Evolutionary conservation across 2,797 vertebrate species (phyloP).

Genomic region (Vespertilio murinus): DNA sequence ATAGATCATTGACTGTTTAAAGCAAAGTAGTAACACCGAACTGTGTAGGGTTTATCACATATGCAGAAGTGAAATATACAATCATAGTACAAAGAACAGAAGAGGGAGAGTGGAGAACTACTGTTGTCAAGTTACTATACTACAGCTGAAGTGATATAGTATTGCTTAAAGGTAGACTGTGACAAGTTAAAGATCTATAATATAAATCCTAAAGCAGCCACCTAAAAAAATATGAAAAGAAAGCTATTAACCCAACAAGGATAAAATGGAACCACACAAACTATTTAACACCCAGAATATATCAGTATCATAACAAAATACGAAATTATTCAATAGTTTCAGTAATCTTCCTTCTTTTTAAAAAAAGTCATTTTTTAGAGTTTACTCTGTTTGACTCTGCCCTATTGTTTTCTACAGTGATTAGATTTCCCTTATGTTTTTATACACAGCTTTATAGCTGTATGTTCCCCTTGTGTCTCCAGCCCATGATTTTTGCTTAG

Average conservation of each 20-base stretch:
- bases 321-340: neutral
- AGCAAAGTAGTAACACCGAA: neutral
- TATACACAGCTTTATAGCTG: neutral
- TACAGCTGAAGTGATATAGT: neutral
- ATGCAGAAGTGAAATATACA: neutral
- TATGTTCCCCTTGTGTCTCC: neutral
- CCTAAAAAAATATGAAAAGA: neutral
- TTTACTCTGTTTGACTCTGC: neutral
- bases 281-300: neutral
- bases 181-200: neutral
- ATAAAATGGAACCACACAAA: neutral
- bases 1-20: conserved; percentile 14
- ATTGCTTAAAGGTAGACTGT: neutral
- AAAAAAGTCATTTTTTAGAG: neutral
- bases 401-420: neutral
- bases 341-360: neutral
- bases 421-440: neutral
- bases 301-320: conserved; percentile 12
- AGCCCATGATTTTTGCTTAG: neutral
- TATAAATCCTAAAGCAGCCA: neutral
- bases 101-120: neutral
- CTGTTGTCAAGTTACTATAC: neutral
- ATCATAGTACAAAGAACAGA: neutral
- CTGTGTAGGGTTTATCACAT: neutral
- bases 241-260: neutral